Evolutionary conservation across 37 sponge, comb jelly and placozoan species (phyloP).

Genomic region (Eunapius fragilis): DNA sequence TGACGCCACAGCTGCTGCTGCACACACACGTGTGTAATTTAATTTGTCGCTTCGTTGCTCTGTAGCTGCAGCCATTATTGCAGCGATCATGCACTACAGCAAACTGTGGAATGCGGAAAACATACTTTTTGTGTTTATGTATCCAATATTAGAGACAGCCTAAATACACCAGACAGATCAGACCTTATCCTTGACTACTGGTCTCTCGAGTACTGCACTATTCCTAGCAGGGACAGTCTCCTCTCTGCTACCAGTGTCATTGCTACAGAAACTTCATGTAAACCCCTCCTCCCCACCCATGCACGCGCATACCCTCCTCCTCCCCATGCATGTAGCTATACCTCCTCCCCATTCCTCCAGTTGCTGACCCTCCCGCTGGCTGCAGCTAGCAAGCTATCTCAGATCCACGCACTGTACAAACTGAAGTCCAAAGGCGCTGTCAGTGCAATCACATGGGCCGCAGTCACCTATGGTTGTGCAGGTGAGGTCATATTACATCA

Average conservation of each 20-base stretch:
- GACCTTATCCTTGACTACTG: slow-evolving; percentile 1
- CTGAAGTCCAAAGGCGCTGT: slow-evolving; percentile 34
- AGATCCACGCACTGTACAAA: slow-evolving; percentile 11
- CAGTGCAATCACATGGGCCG: slow-evolving; percentile 13
- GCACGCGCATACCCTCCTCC: not conserved
- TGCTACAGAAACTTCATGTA: not conserved
- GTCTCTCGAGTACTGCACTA: not conserved
- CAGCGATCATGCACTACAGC: not conserved
- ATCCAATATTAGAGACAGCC: not conserved
- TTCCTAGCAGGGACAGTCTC: not conserved
- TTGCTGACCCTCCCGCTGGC: slow-evolving; percentile 11
- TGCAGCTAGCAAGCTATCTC: slow-evolving; percentile 11
- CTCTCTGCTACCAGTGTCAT: not conserved
- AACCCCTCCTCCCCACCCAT: not conserved
- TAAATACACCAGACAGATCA: no score
- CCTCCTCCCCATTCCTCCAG: not conserved
- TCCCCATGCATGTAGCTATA: no score
- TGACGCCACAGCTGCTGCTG: not conserved
- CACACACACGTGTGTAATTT: not conserved
- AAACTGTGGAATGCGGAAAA: slow-evolving; percentile 16
- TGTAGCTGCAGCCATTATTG: slow-evolving; percentile 2
- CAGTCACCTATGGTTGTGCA: slow-evolving; percentile 34
- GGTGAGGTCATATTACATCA: no score
- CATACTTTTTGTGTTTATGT: not conserved
- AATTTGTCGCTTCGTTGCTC: not conserved